Evolutionary conservation across 1,140 invertebrate genomes (phyloP).

Genomic region (Aricia agestis): DNA sequence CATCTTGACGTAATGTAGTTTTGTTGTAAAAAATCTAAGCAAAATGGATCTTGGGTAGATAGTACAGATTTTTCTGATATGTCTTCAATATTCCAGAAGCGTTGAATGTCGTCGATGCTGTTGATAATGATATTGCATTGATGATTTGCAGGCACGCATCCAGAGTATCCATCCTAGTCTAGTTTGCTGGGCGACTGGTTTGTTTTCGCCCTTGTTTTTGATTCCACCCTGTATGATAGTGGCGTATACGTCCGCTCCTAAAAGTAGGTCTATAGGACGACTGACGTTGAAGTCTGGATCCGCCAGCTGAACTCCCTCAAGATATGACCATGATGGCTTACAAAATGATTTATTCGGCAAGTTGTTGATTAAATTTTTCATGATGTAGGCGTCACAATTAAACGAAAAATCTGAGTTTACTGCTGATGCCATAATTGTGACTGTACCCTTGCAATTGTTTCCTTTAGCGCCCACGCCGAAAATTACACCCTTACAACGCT

Average conservation of each 20-base stretch:
- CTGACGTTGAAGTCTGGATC: background rate
- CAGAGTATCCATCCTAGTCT: conserved; percentile 37
- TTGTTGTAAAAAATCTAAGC: background rate
- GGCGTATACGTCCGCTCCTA: background rate
- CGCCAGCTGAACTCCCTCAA: background rate
- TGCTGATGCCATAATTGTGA: background rate
- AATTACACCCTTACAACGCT: no score
- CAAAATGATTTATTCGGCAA: background rate
- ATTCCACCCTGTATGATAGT: conserved; percentile 23
- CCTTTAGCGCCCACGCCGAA: no score
- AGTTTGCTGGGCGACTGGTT: conserved; percentile 33
- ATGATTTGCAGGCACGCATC: conserved; percentile 28
- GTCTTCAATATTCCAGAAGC: conserved; percentile 37
- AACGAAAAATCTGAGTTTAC: background rate
- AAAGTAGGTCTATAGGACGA: background rate
- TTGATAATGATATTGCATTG: conserved; percentile 26
- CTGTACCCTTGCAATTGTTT: no score
- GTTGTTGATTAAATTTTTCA: background rate
- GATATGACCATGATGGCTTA: background rate
- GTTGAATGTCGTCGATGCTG: conserved; percentile 27
- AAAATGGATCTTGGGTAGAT: background rate
- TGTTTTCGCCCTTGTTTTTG: conserved; percentile 10
- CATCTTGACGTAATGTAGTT: background rate
- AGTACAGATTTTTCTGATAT: conserved; percentile 6
- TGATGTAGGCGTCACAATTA: background rate